Evolutionary conservation across 2,888 invertebrate genomes (phyloP), one percentile per base, ranked within the genome.

Genomic region (Merodon equestris): DNA sequence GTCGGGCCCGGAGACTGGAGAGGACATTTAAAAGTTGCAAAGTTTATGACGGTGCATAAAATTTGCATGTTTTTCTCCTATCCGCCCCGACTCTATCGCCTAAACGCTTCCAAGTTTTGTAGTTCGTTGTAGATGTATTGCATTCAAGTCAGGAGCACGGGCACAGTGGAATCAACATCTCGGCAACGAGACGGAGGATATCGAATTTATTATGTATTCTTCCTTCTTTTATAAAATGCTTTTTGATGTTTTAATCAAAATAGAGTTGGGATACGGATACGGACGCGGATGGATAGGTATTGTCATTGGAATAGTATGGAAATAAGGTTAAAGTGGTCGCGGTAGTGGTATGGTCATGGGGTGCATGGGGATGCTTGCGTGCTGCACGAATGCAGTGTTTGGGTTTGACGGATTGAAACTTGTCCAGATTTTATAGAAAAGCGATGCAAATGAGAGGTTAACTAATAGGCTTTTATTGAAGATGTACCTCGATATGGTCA

Each of bases 11-110:
- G 48, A 1, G 45, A 1, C 27, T 40, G 14, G 2, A 60, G 15
- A 58, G 72, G 72, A 77, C 76, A 57, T 77, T 77, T 67, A 61
- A 67, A 66, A 77, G 76, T 67, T 77, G 76, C 47, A 63, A 82
- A 82, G 72, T 82, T 82, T 82, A 82, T 82, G 82, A 82, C 61
- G 67, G 64, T 82, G 79, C 81, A 82, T 82, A 82, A 81, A 82
- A 82, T 82, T 82, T 82, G 75, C 82, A 82, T 82, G 75, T 68
- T 81, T 79, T 63, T 63, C 34, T 45, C 5, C 51, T 44, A n/a
- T n/a, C n/a, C n/a, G 36, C n/a, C 42, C 38, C 40, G 40, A 3
- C 3, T 19, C 15, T 7, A 12, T 42, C 1, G 14, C 10, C 19
- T 17, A 51, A n/a, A n/a, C n/a, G n/a, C n/a, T n/a, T n/a, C n/a